Percentiles rank a stretch among this genome's conserved stretches.
Evolutionary conservation across 2,113 vertebrate genomes (phyloP).

Genomic region (Romanogobio albipinnatus): DNA sequence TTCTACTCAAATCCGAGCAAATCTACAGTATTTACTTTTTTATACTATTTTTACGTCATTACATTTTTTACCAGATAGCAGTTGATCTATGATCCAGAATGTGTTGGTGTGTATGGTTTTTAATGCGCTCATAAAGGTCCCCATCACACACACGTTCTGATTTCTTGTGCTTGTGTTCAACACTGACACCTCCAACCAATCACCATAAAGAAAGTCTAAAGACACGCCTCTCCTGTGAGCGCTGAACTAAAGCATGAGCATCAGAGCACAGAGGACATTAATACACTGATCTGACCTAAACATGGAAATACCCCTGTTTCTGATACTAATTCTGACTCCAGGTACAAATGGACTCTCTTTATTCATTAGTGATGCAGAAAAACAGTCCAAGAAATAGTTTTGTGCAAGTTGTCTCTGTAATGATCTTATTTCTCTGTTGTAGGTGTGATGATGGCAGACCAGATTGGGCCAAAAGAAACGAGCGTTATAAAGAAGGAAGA

Average conservation of each 20-base stretch:
- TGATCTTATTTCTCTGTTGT: not conserved
- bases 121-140: too few species aligned
- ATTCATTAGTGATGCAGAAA: not conserved
- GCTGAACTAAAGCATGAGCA: not conserved
- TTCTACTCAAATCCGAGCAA: too few species aligned
- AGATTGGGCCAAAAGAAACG: not conserved
- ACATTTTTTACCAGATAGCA: too few species aligned
- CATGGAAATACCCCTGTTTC: not conserved
- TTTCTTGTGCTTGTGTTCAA: too few species aligned
- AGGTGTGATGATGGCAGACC: conserved; percentile 30
- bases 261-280: not conserved
- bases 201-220: not conserved
- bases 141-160: too few species aligned
- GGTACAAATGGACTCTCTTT: not conserved
- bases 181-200: too few species aligned
- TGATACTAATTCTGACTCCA: not conserved
- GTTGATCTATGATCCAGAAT: too few species aligned
- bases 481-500: not conserved
- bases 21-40: too few species aligned
- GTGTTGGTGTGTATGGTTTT: too few species aligned
- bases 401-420: not conserved
- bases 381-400: not conserved
- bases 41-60: too few species aligned
- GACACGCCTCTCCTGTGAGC: not conserved
- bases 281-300: not conserved